Evolutionary conservation across 2,888 invertebrate genomes (phyloP), one percentile per base, ranked within the genome.

Genomic region (Oligia fasciuncula): DNA sequence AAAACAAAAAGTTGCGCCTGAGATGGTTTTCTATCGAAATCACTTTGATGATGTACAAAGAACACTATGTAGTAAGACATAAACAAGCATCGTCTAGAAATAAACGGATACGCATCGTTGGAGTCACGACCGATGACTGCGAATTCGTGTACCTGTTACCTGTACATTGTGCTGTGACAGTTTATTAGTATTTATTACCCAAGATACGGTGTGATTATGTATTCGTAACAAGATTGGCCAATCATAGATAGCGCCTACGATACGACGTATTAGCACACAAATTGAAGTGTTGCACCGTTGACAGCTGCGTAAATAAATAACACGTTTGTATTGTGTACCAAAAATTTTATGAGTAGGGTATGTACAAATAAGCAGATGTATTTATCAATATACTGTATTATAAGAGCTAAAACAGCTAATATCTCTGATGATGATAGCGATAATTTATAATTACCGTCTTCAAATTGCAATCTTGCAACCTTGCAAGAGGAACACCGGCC

Each of bases 41-140:
- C 73, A 87, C 85, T 88, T 87, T 88, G 92, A 88, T 91, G 91
- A 92, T 90, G 90, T 91, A 89, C 89, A 91, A 89, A 90, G 92
- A 92, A 90, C 91, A 92, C 87, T 91, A 40, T 40, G 40, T 40
- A 87, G 87, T 85, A 83, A 84, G 90, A 90, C 78, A 88, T 92
- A 93, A 93, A 93, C 92, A 93, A 89, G 86, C 88, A 87, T 75
- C 66, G 82, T 88, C 89, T 89, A 77, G 87, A 90, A 91, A 91
- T 91, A 91, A 92, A 91, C 91, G 89, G 90, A 90, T 87, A 90
- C 88, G 84, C 90, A 86, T 85, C 83, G 76, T 65, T 88, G 87
- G 72, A 81, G 73, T 72, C 79, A 84, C 74, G 80, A 81, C 75
- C 73, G 40, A 79, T 83, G 73, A 79, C 76, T 82, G 73, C 76